Percentiles rank a stretch among this genome's conserved stretches.
Conservation (phyloP, 2,797 vertebrate genomes). For the Triplophysa bombifrons region DNA sequence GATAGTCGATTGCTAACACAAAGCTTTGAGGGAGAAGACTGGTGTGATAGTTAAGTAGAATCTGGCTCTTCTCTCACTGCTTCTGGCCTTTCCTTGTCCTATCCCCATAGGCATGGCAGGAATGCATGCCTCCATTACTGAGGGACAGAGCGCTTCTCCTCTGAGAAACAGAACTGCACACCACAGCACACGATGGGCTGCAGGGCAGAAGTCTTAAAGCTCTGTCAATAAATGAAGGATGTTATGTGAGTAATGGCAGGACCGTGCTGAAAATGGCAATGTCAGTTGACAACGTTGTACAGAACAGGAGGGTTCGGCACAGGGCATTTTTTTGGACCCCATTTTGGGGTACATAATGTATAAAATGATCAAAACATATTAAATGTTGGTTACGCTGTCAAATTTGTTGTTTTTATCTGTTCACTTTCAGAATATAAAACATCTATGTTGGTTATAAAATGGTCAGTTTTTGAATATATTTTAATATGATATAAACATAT, state of each 20-base stretch:
- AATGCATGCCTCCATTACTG: constrained; percentile 44
- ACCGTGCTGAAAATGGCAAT: neutral
- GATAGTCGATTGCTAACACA: neutral
- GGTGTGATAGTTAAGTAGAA: neutral
- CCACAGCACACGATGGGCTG: neutral
- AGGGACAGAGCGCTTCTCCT: constrained; percentile 21
- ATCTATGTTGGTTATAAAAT: no score
- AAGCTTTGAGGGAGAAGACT: neutral
- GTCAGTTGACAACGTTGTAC: neutral
- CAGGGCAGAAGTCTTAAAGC: neutral
- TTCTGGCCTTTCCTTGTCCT: constrained; percentile 1
- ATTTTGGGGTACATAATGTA: no score
- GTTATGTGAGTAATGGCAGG: neutral
- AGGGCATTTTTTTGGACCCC: no score
- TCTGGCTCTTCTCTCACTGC: neutral
- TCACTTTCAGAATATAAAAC: no score
- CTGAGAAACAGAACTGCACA: constrained; percentile 25
- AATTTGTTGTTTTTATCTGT: no score
- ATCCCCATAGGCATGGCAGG: constrained; percentile 36
- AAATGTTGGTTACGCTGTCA: no score
- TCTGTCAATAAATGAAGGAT: constrained; percentile 2
- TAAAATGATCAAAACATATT: no score
- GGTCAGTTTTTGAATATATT: no score
- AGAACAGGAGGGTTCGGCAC: no score
- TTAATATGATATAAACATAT: no score